Evolutionary conservation across 2,797 vertebrate genomes (phyloP), one percentile per base, ranked within the genome.

Genomic region (Varecia variegata): DNA sequence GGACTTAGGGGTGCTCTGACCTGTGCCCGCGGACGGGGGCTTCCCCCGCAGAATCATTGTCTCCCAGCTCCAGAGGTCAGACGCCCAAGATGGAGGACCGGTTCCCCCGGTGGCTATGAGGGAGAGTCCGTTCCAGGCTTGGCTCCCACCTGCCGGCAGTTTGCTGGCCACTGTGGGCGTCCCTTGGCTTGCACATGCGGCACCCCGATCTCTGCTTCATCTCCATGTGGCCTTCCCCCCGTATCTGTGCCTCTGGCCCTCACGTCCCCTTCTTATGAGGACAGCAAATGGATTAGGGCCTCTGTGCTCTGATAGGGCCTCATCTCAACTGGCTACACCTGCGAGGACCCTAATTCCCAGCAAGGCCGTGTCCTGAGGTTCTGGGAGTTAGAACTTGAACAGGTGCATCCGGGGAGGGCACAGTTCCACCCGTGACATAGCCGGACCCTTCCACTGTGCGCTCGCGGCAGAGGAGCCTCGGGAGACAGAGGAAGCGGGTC

Each of bases 391-490:
- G 2, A 52, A 47, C 20, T 35, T 47, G 14, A 13, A 11, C 43
- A 2, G 0, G 1, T 0, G 43, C 25, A 3, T 20, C 2, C 5
- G 5, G 2, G 15, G 21, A 74, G 35, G 38, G 8, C 58, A 1
- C 5, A 12, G 0, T 4, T 14, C 10, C 3, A 5, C 12, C 30
- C 12, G 0, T 27, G 21, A 0, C 14, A 0, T 1, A 25, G 11
- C 14, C 45, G 18, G 3, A 0, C 20, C 0, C 4, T 21, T 50
- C 40, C 0, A 0, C 1, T 4, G 43, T 0, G 1, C 3, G 0
- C 20, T 38, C n/a, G 2, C 4, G 0, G 8, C 0, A 21, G 7
- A 17, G 32, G 7, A 32, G 21, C 12, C 73, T 45, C 23, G 2
- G 23, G 32, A 47, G 32, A 35, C 27, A 11, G 1, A 4, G 38